Base-by-base conservation (phyloP, 2,888 invertebrate genomes). In the Caenorhabditis panamensis region DNA sequence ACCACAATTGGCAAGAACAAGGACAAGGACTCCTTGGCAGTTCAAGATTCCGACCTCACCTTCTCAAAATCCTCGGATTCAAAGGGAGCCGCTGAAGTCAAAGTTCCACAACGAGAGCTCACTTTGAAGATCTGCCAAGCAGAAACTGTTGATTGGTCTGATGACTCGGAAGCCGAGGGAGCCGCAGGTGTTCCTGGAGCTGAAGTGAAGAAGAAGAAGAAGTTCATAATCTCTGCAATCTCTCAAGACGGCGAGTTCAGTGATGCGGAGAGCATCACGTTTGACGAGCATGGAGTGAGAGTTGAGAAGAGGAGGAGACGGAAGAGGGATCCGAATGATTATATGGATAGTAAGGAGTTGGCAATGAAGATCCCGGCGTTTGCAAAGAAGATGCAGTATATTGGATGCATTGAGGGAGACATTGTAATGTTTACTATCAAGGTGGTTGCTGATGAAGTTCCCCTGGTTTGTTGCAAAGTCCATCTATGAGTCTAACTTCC, bases 351-450 rank as follows among this genome's bases (percentile, higher is more conserved):
- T 18, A 59, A 44, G 31, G 64, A 72, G n/a, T 36, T 75, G 26
- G 59, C 80, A 18, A 66, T 80, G 75, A 69, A 61, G 61, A 68
- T 77, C 63, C 82, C 82, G 3, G 72, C 73, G 13, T 82, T 82
- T 31, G 62, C 66, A 8, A 82, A 82, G 61, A 77, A 78, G 41
- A 82, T 82, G 77, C 82, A 82, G 37, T 82, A 82, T 20, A 82
- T 82, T 37, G 82, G 82, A 41, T 82, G 82, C 44, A 82, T 82
- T 51, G 82, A 77, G 28, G 82, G 77, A 44, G 82, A 82, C 56
- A 28, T 72, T n/a, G 73, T 82, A 0, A 44, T 26, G 8, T 77
- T 82, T 66, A 68, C 77, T 1, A 71, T 82, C 16, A 67, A 82
- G 63, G 63, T 77, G 44, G 41, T 72, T 2, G 54, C 80, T 2